Evolutionary conservation across 2,888 invertebrate species (phyloP).

Genomic region (Cephus sareptanus): DNA sequence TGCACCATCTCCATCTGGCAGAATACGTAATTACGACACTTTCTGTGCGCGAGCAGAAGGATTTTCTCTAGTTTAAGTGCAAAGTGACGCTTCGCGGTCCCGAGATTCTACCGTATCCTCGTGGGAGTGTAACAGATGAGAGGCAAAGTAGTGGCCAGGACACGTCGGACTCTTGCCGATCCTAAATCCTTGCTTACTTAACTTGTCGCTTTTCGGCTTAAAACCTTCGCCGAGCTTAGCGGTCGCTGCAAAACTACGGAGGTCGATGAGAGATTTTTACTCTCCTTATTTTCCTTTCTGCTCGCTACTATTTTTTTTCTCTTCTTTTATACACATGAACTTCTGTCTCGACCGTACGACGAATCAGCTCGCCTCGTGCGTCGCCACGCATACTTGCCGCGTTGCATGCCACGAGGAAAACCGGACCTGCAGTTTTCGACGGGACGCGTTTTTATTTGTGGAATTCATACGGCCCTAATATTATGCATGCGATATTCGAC

Average conservation of each 20-base stretch:
- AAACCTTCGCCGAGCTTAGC: conserved; percentile 49
- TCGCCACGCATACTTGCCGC: not conserved
- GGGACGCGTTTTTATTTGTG: not conserved
- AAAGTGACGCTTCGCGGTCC: conserved; percentile 59
- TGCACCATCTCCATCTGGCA: not conserved
- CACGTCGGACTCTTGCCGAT: conserved; percentile 28
- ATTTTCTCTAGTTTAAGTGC: conserved; percentile 50
- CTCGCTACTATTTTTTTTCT: not conserved
- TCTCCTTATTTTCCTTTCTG: not conserved
- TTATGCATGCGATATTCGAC: not conserved
- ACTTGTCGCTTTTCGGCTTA: conserved; percentile 62
- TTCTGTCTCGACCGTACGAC: not conserved
- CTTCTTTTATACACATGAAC: not conserved
- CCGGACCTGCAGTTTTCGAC: not conserved
- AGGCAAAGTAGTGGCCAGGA: conserved; percentile 22
- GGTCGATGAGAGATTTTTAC: conserved; percentile 5
- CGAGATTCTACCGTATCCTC: conserved; percentile 56
- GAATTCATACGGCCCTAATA: not conserved
- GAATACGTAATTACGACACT: not conserved
- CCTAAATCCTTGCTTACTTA: conserved; percentile 62
- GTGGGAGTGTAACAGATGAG: conserved; percentile 60
- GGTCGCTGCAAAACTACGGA: conserved; percentile 36
- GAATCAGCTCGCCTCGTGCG: not conserved
- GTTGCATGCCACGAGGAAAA: not conserved
- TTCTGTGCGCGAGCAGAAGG: conserved; percentile 3